phyloP scores from a whole-genome alignment of 1,140 invertebrate species.

The Radopholus similis region DNA sequence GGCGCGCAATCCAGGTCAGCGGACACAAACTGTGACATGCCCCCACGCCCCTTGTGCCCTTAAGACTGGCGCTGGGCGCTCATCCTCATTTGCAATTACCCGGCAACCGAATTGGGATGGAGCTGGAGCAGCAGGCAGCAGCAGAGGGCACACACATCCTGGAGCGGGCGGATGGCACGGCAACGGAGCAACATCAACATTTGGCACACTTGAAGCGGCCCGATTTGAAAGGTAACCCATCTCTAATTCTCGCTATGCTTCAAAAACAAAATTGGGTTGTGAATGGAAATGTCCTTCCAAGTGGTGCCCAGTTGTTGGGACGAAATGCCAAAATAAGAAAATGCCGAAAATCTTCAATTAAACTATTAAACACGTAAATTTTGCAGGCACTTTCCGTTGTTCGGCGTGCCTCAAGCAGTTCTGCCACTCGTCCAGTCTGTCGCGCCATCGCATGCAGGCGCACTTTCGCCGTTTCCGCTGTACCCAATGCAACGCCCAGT shows the following conservation, averaged over 20 bases:
- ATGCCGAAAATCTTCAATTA: not conserved
- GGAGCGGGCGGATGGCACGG: not conserved
- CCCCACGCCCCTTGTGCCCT: too few relatives aligned
- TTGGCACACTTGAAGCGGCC: constrained; percentile 8
- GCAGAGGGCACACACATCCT: not conserved
- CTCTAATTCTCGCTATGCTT: not conserved
- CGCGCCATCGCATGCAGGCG: constrained; percentile 58
- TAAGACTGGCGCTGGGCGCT: too few relatives aligned
- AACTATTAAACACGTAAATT: not conserved
- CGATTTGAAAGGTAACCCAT: constrained; percentile 19
- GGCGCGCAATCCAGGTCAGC: too few relatives aligned
- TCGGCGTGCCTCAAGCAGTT: constrained; percentile 55
- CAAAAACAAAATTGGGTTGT: too few relatives aligned
- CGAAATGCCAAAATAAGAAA: too few relatives aligned
- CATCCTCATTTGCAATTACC: too few relatives aligned
- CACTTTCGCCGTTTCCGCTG: constrained; percentile 58
- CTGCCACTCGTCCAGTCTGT: constrained; percentile 59
- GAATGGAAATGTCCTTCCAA: too few relatives aligned
- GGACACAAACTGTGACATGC: too few relatives aligned
- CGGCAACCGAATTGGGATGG: not conserved
- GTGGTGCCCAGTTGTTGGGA: too few relatives aligned
- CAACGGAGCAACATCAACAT: too few relatives aligned
- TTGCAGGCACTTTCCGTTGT: constrained; percentile 47
- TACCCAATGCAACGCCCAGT: constrained; percentile 51
- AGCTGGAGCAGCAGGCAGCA: not conserved